These are phyloP conservation scores for Oncorhynchus clarkii DNA, from an alignment of 2,113 vertebrate genomes.

Conservation along the genomic window DNA sequence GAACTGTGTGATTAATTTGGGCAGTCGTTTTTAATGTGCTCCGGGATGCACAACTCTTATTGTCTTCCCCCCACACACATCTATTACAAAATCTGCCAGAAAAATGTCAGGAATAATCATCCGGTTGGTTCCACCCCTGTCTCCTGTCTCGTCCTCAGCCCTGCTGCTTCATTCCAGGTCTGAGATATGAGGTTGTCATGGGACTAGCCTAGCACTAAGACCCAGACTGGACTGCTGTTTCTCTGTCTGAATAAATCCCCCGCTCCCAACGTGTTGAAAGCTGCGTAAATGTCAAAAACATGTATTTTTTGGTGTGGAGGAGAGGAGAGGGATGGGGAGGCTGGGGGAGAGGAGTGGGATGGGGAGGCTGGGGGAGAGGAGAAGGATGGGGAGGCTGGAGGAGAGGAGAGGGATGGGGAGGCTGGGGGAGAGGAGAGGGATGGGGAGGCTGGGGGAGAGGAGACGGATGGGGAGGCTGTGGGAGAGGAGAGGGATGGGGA, in stretches of 20 bases:
- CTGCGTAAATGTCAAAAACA: constrained; percentile 72
- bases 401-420: neutral
- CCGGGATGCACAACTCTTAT: constrained; percentile 62
- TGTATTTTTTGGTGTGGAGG: constrained; percentile 40
- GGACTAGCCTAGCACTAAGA: constrained; percentile 15
- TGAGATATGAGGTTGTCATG: constrained; percentile 56
- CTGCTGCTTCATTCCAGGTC: constrained; percentile 46
- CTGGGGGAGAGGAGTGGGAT: no score
- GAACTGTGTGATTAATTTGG: constrained; percentile 74
- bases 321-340: neutral
- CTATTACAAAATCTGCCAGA: constrained; percentile 59
- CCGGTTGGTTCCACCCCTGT: neutral
- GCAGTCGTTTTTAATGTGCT: constrained; percentile 70
- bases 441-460: no score
- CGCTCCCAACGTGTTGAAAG: constrained; percentile 67
- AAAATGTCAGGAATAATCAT: constrained; percentile 44
- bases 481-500: constrained; percentile 3
- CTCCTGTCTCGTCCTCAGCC: constrained; percentile 8
- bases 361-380: no score
- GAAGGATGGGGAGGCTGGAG: no score
- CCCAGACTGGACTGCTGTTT: constrained; percentile 30
- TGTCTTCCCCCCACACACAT: constrained; percentile 60
- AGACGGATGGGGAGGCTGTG: no score
- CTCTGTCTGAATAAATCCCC: constrained; percentile 60
- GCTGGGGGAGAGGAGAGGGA: no score